Conservation (phyloP, 2,797 vertebrate genomes). For the Serranus cabrilla region DNA sequence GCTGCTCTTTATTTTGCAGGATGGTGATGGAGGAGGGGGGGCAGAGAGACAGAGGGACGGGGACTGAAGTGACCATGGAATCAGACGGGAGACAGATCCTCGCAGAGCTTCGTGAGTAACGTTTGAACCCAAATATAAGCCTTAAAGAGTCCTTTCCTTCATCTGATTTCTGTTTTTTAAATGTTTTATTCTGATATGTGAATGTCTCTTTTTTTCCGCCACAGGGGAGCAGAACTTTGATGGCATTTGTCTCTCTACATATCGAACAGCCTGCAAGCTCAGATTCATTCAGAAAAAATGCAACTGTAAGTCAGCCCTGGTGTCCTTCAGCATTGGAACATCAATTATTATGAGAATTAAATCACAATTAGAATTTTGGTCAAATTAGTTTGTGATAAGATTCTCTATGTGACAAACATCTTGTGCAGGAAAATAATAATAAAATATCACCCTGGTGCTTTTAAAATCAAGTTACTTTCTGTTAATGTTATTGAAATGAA, state of each 20-base stretch:
- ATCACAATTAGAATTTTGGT: not conserved
- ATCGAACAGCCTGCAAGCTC: conserved; percentile 95
- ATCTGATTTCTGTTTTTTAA: too few relatives aligned
- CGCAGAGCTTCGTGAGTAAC: conserved; percentile 93
- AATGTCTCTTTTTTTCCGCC: conserved; percentile 21
- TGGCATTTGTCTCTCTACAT: conserved; percentile 92
- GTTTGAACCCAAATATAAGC: conserved; percentile 5
- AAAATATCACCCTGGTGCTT: too few relatives aligned
- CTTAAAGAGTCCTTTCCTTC: too few relatives aligned
- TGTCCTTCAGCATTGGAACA: not conserved
- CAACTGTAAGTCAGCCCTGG: conserved; percentile 89
- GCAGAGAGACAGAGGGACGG: conserved; percentile 69
- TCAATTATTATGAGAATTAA: not conserved
- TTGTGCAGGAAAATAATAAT: too few relatives aligned
- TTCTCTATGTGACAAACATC: not conserved
- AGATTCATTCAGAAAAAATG: conserved; percentile 95
- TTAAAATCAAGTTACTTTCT: too few relatives aligned
- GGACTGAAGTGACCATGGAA: conserved; percentile 15
- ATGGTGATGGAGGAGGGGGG: conserved; percentile 82
- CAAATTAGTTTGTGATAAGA: not conserved
- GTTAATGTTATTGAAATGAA: too few relatives aligned
- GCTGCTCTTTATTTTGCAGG: conserved; percentile 50
- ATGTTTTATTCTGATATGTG: not conserved
- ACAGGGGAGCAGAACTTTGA: conserved; percentile 94
- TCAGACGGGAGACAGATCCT: conserved; percentile 92